Evolutionary conservation across 30 jellyfish, hydroid and myxozoan genomes (phyloP).

Genomic region (Haliclystus octoradiatus): DNA sequence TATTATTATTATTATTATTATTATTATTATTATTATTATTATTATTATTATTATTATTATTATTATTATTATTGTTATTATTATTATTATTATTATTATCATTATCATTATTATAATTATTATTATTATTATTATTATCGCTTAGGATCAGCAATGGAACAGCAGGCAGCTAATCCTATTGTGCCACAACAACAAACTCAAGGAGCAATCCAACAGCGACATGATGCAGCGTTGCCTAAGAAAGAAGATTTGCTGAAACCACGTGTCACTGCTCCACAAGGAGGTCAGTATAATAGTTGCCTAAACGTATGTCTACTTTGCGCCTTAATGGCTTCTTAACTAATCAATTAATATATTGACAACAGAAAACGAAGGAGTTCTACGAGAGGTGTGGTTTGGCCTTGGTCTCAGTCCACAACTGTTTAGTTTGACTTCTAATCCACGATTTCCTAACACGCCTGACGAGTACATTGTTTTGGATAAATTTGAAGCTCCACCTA

Average conservation of each 20-base stretch:
- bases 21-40: too few relatives aligned
- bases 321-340: neutral
- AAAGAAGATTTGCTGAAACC: conserved; percentile 27
- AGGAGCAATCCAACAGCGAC: conserved; percentile 18
- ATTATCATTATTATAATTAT: too few relatives aligned
- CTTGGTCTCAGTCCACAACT: conserved; percentile 76
- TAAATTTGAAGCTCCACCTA: conserved; percentile 98
- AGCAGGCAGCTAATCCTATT: too few relatives aligned
- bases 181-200: too few relatives aligned
- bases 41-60: too few relatives aligned
- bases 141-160: too few relatives aligned
- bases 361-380: conserved; percentile 84
- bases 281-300: conserved; percentile 8
- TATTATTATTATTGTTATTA: too few relatives aligned
- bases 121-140: too few relatives aligned
- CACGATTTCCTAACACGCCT: conserved; percentile 88
- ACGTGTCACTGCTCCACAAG: conserved; percentile 34
- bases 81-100: too few relatives aligned
- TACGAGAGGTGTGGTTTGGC: conserved; percentile 95
- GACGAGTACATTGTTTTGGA: conserved; percentile 87
- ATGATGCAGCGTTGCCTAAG: conserved; percentile 14
- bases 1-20: neutral
- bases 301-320: neutral
- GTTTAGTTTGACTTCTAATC: conserved; percentile 49
- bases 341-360: neutral